phyloP scores from a whole-genome alignment of 2,888 invertebrate genomes.

The Scrobipalpa costella region DNA sequence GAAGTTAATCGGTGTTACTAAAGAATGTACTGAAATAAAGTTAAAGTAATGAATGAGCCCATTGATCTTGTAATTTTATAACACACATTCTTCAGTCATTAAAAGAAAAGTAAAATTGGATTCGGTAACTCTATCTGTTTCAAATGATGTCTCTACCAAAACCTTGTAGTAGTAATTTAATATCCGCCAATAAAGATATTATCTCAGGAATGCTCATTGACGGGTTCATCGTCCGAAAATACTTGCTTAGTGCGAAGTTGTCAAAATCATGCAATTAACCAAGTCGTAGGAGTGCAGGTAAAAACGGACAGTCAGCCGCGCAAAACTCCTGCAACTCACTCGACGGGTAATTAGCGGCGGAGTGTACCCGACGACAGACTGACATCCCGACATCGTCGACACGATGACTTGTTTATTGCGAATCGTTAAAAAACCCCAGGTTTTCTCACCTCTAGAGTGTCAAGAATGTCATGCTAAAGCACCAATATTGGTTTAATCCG shows the following conservation, averaged over 20 bases:
- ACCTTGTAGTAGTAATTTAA: neutral
- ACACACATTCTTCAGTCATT: constrained; percentile 1
- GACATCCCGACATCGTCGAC: constrained; percentile 53
- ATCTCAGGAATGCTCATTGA: neutral
- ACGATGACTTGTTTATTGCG: constrained; percentile 68
- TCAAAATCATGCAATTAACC: constrained; percentile 65
- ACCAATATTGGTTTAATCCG: constrained; percentile 57
- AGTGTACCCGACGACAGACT: constrained; percentile 67
- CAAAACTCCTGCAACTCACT: constrained; percentile 39
- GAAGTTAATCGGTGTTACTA: constrained; percentile 55
- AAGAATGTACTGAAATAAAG: constrained; percentile 47
- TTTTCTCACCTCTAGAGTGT: constrained; percentile 54
- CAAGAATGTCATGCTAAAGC: constrained; percentile 49
- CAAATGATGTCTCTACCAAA: neutral
- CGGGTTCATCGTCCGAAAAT: constrained; percentile 55
- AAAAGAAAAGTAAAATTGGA: neutral
- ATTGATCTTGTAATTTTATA: constrained; percentile 4
- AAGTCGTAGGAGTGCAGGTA: constrained; percentile 46
- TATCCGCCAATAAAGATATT: constrained; percentile 1
- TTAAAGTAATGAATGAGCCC: constrained; percentile 29
- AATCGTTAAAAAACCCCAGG: constrained; percentile 52
- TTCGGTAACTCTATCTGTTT: constrained; percentile 5
- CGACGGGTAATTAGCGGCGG: constrained; percentile 68
- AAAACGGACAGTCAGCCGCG: constrained; percentile 6
- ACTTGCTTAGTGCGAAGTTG: constrained; percentile 56